Evolutionary conservation across 2,888 invertebrate genomes (phyloP), one percentile per base, ranked within the genome.

Genomic region (Lasioglossum zephyrum): DNA sequence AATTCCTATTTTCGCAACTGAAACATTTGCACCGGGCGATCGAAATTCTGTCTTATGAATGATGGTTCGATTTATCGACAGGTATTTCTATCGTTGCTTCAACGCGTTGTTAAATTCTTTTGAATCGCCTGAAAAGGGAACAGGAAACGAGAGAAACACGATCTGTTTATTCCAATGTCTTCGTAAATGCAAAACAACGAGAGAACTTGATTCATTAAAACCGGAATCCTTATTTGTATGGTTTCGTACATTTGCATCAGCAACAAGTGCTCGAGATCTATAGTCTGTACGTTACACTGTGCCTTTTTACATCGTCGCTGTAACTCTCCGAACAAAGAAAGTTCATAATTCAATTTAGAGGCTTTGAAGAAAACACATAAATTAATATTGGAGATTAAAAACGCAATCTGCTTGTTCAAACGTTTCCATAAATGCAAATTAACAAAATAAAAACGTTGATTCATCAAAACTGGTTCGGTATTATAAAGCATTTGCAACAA

Each of bases 181-280:
- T 22, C n/a, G n/a, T 53, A 53, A 53, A 53, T n/a, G n/a, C 22
- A 53, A 53, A 53, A 53, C 53, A 53, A 53, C 53, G 53, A 9
- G 53, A 9, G 3, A 53, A 53, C n/a, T 9, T 53, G 53, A 53
- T 53, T 53, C 53, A n/a, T 53, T 53, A 53, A 53, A 53, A 53
- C n/a, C 53, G n/a, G 22, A n/a, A 53, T 53, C n/a, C 22, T 53
- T 53, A n/a, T 53, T 53, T 53, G 53, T 53, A 53, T n/a, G 53
- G 53, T 53, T 53, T 53, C 53, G 53, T 53, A n/a, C 53, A 53
- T 53, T 53, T 53, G 53, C 53, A 53, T n/a, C 53, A n/a, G 53
- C 53, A 53, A 53, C 53, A 53, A 53, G 53, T 53, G 53, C 53
- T n/a, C 9, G n/a, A 53, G 53, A 53, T n/a, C 9, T 53, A n/a